Base-by-base conservation (phyloP, 2,113 vertebrate species). In the Cololabis saira region DNA sequence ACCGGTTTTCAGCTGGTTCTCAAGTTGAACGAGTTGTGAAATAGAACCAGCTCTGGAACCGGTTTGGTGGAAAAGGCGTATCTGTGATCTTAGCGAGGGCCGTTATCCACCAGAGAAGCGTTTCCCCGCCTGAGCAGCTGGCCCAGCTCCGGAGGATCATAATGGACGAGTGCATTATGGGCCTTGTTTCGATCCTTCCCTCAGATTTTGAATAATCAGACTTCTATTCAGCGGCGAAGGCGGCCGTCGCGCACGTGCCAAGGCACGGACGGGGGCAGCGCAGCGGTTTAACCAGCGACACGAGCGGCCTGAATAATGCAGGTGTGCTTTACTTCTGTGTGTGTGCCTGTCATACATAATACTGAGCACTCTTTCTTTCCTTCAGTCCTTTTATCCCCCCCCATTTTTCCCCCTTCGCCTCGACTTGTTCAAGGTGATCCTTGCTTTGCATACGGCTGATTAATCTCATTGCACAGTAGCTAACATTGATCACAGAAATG, bases 401-500 rank as follows among this genome's bases (percentile, higher is more conserved):
- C 56, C 53, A 53, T 43, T 72, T 68, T 60, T 56, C 10, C 4
- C 9, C 40, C 69, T 73, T 52, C 41, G 69, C 75, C 66, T 65
- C 63, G 51, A 62, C 77, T 64, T 67, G 75, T 89, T 87, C 89
- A 90, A 89, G 85, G 87, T 90, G 85, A 88, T 89, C 87, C 73
- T n/a, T 58, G 78, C 81, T 89, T 89, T 91, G 88, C 89, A 90
- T 90, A 89, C 72, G 84, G 81, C 85, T 89, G 85, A 89, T 90
- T 89, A 90, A 89, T 90, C 87, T 88, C 82, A 90, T 89, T 90
- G 89, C 85, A 78, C 85, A 78, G 84, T 70, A 57, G 86, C 83
- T 84, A 90, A 86, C 90, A 91, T 90, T 91, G 90, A 91, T 91
- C 89, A 91, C 82, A 90, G 87, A 87, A 88, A 90, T 89, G 87